Evolutionary conservation across 2,797 vertebrate genomes (phyloP).

Genomic region (Otus scops): DNA sequence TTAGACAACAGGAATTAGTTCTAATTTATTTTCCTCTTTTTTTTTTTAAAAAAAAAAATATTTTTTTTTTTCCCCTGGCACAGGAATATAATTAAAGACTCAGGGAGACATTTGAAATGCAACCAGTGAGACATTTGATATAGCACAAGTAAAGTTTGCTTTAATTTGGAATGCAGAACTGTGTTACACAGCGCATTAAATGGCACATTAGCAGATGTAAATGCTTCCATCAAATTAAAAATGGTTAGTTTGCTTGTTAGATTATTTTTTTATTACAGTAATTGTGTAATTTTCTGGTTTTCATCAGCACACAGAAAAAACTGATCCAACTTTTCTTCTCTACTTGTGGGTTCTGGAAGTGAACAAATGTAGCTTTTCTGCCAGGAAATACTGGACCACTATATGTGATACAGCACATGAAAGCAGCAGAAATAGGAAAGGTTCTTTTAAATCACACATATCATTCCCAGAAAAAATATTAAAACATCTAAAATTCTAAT

Average conservation of each 20-base stretch:
- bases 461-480: neutral
- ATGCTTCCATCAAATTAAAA: conserved; percentile 22
- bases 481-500: neutral
- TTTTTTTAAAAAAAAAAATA: no score
- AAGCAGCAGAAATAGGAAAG: neutral
- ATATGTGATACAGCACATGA: neutral
- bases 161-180: conserved; percentile 42
- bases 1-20: neutral
- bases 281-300: neutral
- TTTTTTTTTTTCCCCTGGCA: neutral
- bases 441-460: neutral
- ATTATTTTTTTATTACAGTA: conserved; percentile 1
- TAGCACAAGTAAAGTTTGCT: neutral
- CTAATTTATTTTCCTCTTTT: neutral
- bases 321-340: neutral
- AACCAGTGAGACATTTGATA: conserved; percentile 3
- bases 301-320: neutral
- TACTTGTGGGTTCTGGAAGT: neutral
- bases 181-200: conserved; percentile 40
- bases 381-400: neutral
- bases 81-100: neutral
- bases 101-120: neutral
- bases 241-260: neutral
- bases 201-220: conserved; percentile 44
- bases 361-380: neutral